Base-by-base conservation (phyloP, 2,797 vertebrate species). In the Gambelia wislizenii region DNA sequence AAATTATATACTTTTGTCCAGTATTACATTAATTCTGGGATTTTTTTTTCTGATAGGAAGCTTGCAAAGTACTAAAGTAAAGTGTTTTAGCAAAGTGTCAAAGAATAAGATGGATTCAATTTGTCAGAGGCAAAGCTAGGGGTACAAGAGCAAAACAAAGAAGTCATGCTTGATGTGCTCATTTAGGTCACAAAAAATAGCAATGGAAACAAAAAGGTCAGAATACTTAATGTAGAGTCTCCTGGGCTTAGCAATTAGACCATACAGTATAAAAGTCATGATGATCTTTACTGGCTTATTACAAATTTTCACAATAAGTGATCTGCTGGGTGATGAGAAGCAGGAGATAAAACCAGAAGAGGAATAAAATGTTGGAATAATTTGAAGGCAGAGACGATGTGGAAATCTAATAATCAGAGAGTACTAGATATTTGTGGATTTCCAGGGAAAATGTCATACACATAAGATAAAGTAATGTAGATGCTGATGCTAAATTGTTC, bases 151-250 rank as follows among this genome's bases (percentile, higher is more conserved):
- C 64, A 9, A 89, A 67, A 84, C 52, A 89, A 8, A 87, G 4
- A 44, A 0, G 33, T 61, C 72, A 83, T 39, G 79, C 54, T 80
- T 67, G 44, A 30, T 92, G 87, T 89, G 22, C 33, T 93, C 70
- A 70, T 82, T 89, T 87, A 87, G 2, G 5, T 83, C 91, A 84
- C 25, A 70, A 91, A 4, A 93, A 95, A 94, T 89, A 83, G 61
- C 52, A 84, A 2, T 85, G 56, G 67, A 91, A 93, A 92, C 54
- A 86, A 91, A 75, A 94, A 91, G 77, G 82, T 93, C 89, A 94
- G n/a, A 91, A 30, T 9, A 69, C 61, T 87, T 91, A 69, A 91
- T 91, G 9, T 0, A 89, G 16, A 86, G 27, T 42, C 88, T 92
- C 89, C 82, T 75, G 79, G 59, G 87, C 87, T 86, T 76, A 86